Conservation (phyloP, 53 echinoderm and acorn worm genomes). For the Paracentrotus lividus region DNA sequence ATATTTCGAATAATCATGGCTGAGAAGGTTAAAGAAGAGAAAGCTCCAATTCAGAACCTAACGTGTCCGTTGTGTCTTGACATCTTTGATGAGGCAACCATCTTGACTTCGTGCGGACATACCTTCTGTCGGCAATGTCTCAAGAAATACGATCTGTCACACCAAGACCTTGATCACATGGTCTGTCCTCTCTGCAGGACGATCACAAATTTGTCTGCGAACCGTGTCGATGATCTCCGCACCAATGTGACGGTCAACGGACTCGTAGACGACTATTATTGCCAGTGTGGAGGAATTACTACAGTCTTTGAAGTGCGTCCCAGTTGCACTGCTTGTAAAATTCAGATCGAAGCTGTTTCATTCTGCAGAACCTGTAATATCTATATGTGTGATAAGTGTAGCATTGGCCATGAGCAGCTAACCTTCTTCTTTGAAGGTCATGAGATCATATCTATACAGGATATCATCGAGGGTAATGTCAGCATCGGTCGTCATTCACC, state of each 20-base stretch:
- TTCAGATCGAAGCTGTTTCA: background rate
- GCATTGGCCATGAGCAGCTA: background rate
- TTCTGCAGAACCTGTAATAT: background rate
- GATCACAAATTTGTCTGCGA: background rate
- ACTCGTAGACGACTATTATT: background rate
- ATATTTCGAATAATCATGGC: background rate
- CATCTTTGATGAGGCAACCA: background rate
- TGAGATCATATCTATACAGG: slow-evolving; percentile 20
- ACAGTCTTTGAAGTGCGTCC: slow-evolving; percentile 1
- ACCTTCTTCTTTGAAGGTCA: background rate
- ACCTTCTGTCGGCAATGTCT: slow-evolving; percentile 31
- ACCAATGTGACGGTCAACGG: background rate
- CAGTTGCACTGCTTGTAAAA: slow-evolving; percentile 19
- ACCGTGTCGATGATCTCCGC: slow-evolving; percentile 16
- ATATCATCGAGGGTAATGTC: background rate
- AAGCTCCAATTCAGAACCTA: background rate
- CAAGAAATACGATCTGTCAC: background rate
- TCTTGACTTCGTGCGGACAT: background rate
- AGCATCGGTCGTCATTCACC: background rate
- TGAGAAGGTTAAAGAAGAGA: background rate
- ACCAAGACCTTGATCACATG: slow-evolving; percentile 2
- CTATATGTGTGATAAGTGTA: slow-evolving; percentile 22
- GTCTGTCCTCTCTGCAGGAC: too few relatives aligned
- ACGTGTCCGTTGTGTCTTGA: background rate
- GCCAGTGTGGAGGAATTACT: background rate